Evolutionary conservation across 2,113 vertebrate genomes (phyloP).

Genomic region (Tenrec ecaudatus): DNA sequence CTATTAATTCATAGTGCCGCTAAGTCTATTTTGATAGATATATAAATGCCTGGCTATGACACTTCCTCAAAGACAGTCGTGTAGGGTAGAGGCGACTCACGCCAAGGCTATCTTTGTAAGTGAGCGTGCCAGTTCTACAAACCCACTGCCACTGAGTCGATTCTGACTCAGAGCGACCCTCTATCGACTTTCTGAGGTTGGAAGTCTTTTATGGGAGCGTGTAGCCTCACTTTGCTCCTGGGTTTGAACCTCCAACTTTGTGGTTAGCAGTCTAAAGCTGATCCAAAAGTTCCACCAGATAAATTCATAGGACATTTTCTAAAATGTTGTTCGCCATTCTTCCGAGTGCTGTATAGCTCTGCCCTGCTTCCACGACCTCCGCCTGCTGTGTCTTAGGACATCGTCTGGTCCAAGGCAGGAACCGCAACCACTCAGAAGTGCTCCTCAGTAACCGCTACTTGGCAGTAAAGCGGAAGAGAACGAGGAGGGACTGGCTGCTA

Average conservation of each 20-base stretch:
- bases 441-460: neutral
- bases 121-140: neutral
- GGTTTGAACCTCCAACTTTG: no score
- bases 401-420: neutral
- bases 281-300: no score
- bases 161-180: no score
- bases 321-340: neutral
- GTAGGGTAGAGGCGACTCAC: neutral
- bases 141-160: no score
- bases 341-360: neutral
- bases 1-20: neutral
- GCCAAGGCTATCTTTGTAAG: neutral
- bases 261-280: no score
- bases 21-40: neutral
- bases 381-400: neutral
- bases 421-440: neutral
- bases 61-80: conserved; percentile 18
- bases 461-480: neutral
- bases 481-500: neutral
- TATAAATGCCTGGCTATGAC: neutral
- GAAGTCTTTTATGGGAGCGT: no score
- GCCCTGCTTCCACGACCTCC: neutral
- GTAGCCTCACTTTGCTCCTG: no score
- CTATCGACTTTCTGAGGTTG: no score
- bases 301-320: neutral